Base-by-base conservation (phyloP, 1,140 invertebrate genomes). In the Triops cancriformis region DNA sequence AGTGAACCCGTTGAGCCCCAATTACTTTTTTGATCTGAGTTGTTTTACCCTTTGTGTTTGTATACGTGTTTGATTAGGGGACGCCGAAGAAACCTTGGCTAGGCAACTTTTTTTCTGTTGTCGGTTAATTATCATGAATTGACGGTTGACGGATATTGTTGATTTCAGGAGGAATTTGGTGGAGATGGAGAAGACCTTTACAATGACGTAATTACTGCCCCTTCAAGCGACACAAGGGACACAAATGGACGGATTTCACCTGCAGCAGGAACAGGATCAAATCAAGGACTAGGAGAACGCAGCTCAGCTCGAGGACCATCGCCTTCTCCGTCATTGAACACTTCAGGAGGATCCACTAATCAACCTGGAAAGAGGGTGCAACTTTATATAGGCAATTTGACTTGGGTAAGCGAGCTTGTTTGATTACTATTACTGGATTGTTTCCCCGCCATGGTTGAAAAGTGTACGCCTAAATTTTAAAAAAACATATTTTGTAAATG, bases 301-400 rank as follows among this genome's bases (percentile, higher is more conserved):
- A 45, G 42, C 74, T 73, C 31, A 26, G 28, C 23, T 12, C 73
- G 41, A 41, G 73, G 41, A 78, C 18, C 73, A 28, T 73, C 73
- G 26, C 77, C 74, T 43, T 23, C 42, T 23, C 72, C 43, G 6
- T 73, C 27, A 73, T 41, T 31, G 27, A 73, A 73, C 77, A 78
- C 14, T 14, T 77, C 76, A 77, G 23, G 79, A 80, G 64, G 90
- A 89, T 82, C 89, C 90, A 82, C 89, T n/a, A 64, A 18, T 64
- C 51, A 64, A 64, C 51, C 90, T 84, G 90, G 90, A 43, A 88
- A 93, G 81, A 88, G 93, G 82, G 93, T 93, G 84, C 94, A 97
- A 85, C 87, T 97, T 14, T 98, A 97, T 87, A 91, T 98, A 82
- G 96, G 96, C 82, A 98, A 98, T 87, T 88, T 99, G 73, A 97